phyloP scores from a whole-genome alignment of 2,797 vertebrate genomes.

The Paratrypauchen microcephalus region DNA sequence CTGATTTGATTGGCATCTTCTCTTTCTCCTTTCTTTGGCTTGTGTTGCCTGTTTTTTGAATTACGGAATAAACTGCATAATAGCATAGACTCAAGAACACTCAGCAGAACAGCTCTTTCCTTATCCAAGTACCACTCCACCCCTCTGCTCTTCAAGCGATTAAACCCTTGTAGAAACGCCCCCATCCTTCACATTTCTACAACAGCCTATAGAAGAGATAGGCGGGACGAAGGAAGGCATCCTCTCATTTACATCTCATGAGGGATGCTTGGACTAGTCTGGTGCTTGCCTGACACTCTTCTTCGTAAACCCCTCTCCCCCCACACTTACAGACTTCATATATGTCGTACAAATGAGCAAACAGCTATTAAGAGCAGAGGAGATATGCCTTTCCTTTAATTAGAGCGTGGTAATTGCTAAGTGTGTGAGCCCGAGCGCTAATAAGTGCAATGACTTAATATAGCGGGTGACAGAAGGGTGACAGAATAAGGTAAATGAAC shows the following conservation, averaged over 20 bases:
- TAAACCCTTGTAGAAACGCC: constrained; percentile 52
- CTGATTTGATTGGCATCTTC: too few species aligned
- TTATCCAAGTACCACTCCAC: neutral
- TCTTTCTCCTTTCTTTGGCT: too few species aligned
- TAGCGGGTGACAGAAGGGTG: neutral
- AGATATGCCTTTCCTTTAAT: constrained; percentile 41
- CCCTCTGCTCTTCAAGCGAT: constrained; percentile 3
- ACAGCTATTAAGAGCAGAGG: constrained; percentile 9
- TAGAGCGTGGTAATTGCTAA: constrained; percentile 24
- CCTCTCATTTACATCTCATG: constrained; percentile 78
- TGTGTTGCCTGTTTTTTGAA: too few species aligned
- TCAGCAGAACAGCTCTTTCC: neutral
- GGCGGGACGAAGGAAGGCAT: constrained; percentile 44
- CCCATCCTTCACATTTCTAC: constrained; percentile 46
- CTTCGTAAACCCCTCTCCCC: constrained; percentile 29
- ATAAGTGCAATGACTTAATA: constrained; percentile 2
- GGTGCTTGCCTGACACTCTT: constrained; percentile 53
- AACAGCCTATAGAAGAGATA: constrained; percentile 18
- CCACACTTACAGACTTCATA: constrained; percentile 16
- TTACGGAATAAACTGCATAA: neutral
- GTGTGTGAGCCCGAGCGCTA: constrained; percentile 7
- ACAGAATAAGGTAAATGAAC: neutral
- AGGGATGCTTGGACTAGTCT: constrained; percentile 43
- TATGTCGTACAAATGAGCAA: constrained; percentile 24
- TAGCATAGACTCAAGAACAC: neutral